Percentiles rank a stretch among this genome's conserved stretches.
These are phyloP conservation scores for Panzeria rudis DNA, from an alignment of 2,888 invertebrate species.

Conservation along the genomic window DNA sequence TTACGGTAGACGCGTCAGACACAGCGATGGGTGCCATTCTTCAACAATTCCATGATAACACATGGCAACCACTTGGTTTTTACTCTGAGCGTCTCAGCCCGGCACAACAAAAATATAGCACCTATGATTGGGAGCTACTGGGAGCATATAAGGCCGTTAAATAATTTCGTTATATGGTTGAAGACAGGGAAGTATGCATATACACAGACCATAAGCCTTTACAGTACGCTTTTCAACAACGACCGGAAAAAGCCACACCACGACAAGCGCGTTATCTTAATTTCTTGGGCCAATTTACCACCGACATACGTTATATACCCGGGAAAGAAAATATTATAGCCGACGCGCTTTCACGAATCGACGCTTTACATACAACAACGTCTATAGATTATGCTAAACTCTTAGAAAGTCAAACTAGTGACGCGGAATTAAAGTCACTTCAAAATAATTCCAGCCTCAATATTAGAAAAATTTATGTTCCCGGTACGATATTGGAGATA, in stretches of 20 bases:
- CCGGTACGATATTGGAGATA: constrained; percentile 36
- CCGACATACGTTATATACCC: constrained; percentile 53
- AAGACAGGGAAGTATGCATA: constrained; percentile 79
- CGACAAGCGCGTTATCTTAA: neutral
- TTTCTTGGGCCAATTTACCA: constrained; percentile 54
- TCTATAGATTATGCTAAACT: constrained; percentile 78
- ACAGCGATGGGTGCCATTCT: constrained; percentile 29
- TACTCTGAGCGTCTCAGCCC: constrained; percentile 44
- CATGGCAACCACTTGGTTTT: constrained; percentile 47
- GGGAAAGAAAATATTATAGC: constrained; percentile 51
- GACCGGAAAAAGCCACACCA: constrained; percentile 74
- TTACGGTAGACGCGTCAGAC: constrained; percentile 44
- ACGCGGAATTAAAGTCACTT: neutral
- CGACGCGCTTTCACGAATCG: constrained; percentile 47
- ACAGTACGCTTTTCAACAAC: constrained; percentile 77
- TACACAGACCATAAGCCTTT: constrained; percentile 81
- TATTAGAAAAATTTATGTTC: constrained; percentile 24
- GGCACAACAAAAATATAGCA: constrained; percentile 58
- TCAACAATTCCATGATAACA: constrained; percentile 40
- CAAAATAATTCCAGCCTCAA: neutral
- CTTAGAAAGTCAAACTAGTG: constrained; percentile 1
- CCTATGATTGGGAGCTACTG: constrained; percentile 53
- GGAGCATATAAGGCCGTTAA: constrained; percentile 57
- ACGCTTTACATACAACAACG: constrained; percentile 74
- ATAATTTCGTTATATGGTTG: constrained; percentile 76